phyloP scores from a whole-genome alignment of 2,797 vertebrate species.

The Cottoperca gobio region DNA sequence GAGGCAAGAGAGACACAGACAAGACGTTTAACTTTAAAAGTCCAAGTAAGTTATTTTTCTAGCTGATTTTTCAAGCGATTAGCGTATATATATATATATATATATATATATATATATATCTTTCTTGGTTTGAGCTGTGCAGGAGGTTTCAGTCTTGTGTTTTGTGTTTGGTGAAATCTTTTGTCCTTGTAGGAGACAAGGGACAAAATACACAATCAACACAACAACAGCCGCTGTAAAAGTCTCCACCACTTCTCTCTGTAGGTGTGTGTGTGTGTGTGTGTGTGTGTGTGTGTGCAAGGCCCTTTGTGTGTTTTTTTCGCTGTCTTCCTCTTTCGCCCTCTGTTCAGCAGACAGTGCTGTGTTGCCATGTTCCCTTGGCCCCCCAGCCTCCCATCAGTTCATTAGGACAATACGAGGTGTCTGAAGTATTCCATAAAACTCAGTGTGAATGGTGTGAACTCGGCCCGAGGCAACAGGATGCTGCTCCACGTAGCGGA shows the following conservation, averaged over 20 bases:
- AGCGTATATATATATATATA: too few species aligned
- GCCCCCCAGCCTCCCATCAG: conserved; percentile 11
- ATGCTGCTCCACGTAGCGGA: conserved; percentile 42
- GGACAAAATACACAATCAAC: not conserved
- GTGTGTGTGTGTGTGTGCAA: not conserved
- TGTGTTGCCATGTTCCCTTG: conserved; percentile 19
- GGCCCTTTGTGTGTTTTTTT: not conserved
- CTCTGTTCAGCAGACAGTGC: conserved; percentile 5
- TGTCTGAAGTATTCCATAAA: conserved; percentile 70
- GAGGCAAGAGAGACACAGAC: not conserved
- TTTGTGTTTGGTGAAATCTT: not conserved
- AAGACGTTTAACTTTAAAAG: too few species aligned
- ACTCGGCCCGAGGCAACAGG: conserved; percentile 60
- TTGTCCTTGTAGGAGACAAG: not conserved
- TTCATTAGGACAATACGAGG: conserved; percentile 62
- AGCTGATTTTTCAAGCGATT: too few species aligned
- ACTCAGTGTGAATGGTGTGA: conserved; percentile 52
- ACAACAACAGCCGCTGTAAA: not conserved
- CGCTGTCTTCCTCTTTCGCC: not conserved
- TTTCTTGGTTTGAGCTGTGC: not conserved
- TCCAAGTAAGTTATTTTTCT: not conserved
- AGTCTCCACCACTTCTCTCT: not conserved
- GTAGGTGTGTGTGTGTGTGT: not conserved
- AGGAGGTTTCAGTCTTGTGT: not conserved
- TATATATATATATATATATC: too few species aligned